phyloP scores from a whole-genome alignment of 1,140 invertebrate genomes.

The Aporrectodea caliginosa region DNA sequence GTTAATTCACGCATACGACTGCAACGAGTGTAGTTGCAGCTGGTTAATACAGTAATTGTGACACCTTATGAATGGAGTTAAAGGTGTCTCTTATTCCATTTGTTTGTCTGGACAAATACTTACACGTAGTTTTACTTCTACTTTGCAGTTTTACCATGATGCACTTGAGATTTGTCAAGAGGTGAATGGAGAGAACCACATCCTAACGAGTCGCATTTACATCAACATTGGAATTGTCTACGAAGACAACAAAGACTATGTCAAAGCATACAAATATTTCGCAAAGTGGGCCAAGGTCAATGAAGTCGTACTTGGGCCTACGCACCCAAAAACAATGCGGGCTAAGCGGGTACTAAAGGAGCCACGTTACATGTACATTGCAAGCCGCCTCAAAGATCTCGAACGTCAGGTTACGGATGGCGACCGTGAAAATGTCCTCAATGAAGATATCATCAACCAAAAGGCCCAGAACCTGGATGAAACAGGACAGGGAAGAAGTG shows the following conservation, averaged over 20 bases:
- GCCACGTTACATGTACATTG: conserved; percentile 33
- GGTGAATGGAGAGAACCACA: conserved; percentile 52
- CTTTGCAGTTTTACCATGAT: conserved; percentile 49
- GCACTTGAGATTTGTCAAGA: conserved; percentile 52
- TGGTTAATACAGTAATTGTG: no score
- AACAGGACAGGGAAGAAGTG: neutral
- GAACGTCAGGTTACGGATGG: neutral
- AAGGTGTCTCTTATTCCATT: no score
- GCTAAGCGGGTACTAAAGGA: conserved; percentile 51
- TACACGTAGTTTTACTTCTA: conserved; percentile 1
- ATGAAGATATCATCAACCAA: conserved; percentile 25
- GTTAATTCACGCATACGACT: no score
- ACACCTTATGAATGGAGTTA: no score
- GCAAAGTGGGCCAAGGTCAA: conserved; percentile 53
- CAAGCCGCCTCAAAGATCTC: conserved; percentile 12
- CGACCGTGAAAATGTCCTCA: conserved; percentile 5
- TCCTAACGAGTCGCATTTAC: conserved; percentile 51
- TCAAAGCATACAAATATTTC: conserved; percentile 54
- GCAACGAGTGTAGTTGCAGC: no score
- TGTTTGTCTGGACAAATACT: neutral
- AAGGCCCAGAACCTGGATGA: neutral
- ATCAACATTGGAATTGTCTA: conserved; percentile 52
- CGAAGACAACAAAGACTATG: conserved; percentile 53
- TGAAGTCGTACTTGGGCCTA: conserved; percentile 52
- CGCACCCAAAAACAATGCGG: conserved; percentile 52